Evolutionary conservation across 2,797 vertebrate genomes (phyloP).

Genomic region (Sebastes dallii): DNA sequence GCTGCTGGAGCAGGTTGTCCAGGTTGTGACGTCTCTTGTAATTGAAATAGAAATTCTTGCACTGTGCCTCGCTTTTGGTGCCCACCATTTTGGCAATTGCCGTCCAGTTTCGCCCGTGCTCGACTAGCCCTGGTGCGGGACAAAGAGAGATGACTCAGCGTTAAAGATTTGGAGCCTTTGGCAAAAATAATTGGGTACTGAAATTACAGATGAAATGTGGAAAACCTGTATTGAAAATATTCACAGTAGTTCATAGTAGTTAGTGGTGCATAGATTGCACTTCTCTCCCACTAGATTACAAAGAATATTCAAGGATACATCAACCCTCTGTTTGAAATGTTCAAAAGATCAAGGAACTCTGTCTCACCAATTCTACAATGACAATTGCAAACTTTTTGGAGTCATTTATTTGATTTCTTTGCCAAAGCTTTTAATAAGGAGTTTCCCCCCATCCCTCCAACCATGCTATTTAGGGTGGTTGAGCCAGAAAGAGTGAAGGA

Average conservation of each 20-base stretch:
- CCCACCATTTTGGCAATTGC: slow-evolving; percentile 99
- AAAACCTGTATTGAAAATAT: background rate
- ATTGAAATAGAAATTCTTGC: slow-evolving; percentile 99
- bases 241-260: background rate
- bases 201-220: background rate
- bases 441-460: background rate
- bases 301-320: background rate
- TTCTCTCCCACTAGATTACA: background rate
- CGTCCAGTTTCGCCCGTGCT: slow-evolving; percentile 97
- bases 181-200: background rate
- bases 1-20: slow-evolving; percentile 96
- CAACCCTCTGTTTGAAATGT: background rate
- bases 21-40: slow-evolving; percentile 98
- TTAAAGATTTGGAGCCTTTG: background rate
- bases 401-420: background rate
- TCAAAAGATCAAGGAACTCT: background rate
- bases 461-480: background rate
- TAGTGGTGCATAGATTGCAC: background rate
- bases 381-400: background rate
- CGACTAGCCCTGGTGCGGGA: slow-evolving; percentile 87
- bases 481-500: background rate
- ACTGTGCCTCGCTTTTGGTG: slow-evolving; percentile 97
- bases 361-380: background rate
- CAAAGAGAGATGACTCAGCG: background rate
- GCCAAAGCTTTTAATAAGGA: background rate